Evolutionary conservation across 1,140 invertebrate species (phyloP).

Genomic region (Marisa cornuarietis): DNA sequence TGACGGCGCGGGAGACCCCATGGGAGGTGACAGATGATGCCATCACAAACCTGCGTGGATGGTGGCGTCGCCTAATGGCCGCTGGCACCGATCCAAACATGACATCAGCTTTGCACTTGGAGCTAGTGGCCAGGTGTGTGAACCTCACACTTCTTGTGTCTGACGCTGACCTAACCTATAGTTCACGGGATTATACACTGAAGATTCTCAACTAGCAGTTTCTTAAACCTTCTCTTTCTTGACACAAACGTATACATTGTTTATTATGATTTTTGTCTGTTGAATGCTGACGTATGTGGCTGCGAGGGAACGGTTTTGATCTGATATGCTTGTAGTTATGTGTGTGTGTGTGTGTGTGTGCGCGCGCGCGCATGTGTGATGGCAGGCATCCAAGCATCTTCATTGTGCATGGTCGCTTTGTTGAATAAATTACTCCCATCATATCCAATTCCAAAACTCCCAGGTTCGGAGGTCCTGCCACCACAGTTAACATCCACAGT

Average conservation of each 20-base stretch:
- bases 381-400: background rate
- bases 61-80: background rate
- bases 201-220: too few species aligned
- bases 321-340: background rate
- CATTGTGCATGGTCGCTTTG: background rate
- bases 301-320: background rate
- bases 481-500: background rate
- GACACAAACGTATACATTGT: too few species aligned
- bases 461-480: background rate
- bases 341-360: background rate
- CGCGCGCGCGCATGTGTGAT: too few species aligned
- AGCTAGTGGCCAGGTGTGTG: background rate
- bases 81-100: background rate
- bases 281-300: background rate
- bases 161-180: too few species aligned
- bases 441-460: background rate
- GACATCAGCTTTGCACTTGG: background rate
- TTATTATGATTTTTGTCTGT: background rate
- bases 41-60: background rate
- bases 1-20: background rate
- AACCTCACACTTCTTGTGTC: background rate
- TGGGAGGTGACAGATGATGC: slow-evolving; percentile 2
- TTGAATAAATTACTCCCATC: background rate
- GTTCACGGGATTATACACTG: too few species aligned
- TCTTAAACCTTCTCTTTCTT: too few species aligned